Conservation (phyloP, 2,797 vertebrate genomes). For the Anomalospiza imberbis region DNA sequence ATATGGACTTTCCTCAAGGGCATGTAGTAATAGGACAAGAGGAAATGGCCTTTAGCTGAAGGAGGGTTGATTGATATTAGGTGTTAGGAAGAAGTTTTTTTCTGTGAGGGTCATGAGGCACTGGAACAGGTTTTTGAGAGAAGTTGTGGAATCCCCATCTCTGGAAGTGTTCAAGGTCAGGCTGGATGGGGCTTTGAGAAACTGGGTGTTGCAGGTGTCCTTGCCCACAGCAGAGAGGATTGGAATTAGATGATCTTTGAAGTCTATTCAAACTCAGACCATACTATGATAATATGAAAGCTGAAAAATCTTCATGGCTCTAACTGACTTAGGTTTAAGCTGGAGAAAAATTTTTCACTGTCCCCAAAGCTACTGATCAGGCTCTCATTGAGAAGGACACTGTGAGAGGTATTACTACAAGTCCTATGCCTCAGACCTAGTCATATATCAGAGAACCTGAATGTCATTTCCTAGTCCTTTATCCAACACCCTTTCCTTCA, state of each 20-base stretch:
- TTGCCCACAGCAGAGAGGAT: background rate
- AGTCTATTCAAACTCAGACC: background rate
- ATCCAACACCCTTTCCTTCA: background rate
- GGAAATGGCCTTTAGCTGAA: background rate
- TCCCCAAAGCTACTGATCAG: background rate
- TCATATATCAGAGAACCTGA: background rate
- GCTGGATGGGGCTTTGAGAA: background rate
- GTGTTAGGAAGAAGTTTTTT: background rate
- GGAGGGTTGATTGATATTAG: fast-evolving
- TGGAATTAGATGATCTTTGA: background rate
- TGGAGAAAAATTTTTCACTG: background rate
- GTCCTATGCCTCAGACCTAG: background rate
- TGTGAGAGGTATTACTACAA: background rate
- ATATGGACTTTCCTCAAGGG: background rate
- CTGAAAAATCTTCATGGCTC: background rate
- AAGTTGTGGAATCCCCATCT: background rate
- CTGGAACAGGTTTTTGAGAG: background rate
- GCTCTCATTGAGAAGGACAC: background rate
- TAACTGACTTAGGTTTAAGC: background rate
- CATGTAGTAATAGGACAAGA: background rate
- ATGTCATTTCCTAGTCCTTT: background rate
- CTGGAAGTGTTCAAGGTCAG: background rate
- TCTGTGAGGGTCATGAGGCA: background rate
- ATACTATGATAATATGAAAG: background rate
- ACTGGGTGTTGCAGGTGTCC: fast-evolving